A percentile compares a stretch with the other conserved stretches of the same genome.
Conservation (phyloP, 2,797 vertebrate species). For the Micropoecilia bifurca region DNA sequence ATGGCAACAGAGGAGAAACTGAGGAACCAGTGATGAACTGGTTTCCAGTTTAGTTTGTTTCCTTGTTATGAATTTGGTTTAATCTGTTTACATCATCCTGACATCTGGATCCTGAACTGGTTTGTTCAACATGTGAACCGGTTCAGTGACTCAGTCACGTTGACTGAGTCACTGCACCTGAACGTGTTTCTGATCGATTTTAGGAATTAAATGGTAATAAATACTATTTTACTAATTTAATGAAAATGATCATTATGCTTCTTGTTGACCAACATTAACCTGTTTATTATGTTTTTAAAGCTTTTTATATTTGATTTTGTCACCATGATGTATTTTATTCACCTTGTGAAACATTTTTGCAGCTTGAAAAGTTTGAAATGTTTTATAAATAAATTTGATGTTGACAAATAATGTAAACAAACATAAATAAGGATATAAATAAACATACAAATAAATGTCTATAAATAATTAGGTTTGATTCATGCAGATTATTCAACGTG, state of each 20-base stretch:
- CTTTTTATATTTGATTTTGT: too few relatives aligned
- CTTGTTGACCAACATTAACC: too few relatives aligned
- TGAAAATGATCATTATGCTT: too few relatives aligned
- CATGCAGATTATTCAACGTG: conserved; percentile 3
- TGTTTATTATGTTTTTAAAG: too few relatives aligned
- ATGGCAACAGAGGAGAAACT: background rate
- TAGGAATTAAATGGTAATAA: background rate
- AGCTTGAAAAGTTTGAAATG: too few relatives aligned
- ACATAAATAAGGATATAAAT: background rate
- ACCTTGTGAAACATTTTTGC: too few relatives aligned
- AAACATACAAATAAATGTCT: conserved; percentile 3
- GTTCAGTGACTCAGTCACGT: too few relatives aligned
- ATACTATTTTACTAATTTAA: too few relatives aligned
- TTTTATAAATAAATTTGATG: too few relatives aligned
- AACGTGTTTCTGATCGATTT: background rate
- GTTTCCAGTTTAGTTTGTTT: background rate
- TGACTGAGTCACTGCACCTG: background rate
- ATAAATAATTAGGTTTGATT: conserved; percentile 18
- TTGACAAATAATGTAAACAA: background rate
- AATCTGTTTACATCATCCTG: background rate
- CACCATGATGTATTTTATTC: too few relatives aligned
- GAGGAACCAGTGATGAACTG: background rate
- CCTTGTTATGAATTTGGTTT: background rate
- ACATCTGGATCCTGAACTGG: background rate
- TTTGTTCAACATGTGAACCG: background rate